Base-by-base conservation (phyloP, 92 coral and sea anemone genomes). In the Nematostella vectensis region DNA sequence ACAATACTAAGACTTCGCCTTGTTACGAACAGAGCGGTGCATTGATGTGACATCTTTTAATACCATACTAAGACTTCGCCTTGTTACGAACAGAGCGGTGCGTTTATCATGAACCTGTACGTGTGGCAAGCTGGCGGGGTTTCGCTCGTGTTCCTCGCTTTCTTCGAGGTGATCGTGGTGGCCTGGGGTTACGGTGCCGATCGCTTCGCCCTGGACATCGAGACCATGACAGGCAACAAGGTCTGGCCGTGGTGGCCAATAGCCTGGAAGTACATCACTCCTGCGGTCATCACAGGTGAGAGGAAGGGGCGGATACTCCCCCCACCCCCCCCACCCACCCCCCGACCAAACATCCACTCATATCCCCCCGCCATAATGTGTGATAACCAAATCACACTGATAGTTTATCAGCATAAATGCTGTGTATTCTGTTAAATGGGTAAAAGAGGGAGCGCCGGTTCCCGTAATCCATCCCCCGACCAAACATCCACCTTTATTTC, bases 141-240 rank as follows among this genome's bases (percentile, higher is more conserved):
- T 21, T 91, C 98, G 2, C 69, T 91, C 25, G 68, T 91, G 38
- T 91, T 91, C 58, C 72, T 91, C 42, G 96, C 98, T 25, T 91
- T 91, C 80, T 86, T 86, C 67, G 98, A 91, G 57, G 88, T 83
- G 38, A 44, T 86, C 4, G 81, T 83, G 0, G 86, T 91, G 1
- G 80, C 94, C 2, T 91, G 98, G 98, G 89, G 88, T 0, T 91
- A 91, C 48, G 98, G 98, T 21, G 87, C 96, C 2, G 77, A 86
- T 52, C 87, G 93, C 3, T 91, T 91, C 72, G 96, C 94, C 17
- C 31, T 33, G 48, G 95, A 91, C 55, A 74, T 91, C 44, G 77
- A 82, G 61, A 71, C 72, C 0, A 91, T 91, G 98, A 88, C 79
- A 20, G 98, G 98, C 3, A 60, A 83, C 68, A 87, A 76, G 54